phyloP scores from a whole-genome alignment of 2,113 vertebrate genomes.

The Cisticola juncidis region DNA sequence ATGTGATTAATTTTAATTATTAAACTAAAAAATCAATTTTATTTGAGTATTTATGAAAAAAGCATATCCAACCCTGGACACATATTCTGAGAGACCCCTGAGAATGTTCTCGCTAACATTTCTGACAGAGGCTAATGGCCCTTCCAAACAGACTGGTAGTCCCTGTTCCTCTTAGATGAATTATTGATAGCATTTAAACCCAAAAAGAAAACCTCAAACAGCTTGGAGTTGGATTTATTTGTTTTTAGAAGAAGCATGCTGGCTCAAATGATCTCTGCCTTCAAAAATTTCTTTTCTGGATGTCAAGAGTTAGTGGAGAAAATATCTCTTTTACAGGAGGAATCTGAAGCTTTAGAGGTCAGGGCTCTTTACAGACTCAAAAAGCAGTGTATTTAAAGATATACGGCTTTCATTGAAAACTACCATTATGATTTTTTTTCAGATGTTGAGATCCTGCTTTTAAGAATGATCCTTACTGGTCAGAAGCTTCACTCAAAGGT shows the following conservation, averaged over 20 bases:
- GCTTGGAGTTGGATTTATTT: not conserved
- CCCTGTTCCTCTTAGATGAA: rapidly evolving
- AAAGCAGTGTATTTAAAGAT: not conserved
- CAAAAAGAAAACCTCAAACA: not conserved
- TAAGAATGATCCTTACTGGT: not conserved
- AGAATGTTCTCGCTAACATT: not conserved
- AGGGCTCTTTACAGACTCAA: not conserved
- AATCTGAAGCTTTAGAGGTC: not conserved
- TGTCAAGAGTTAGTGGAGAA: not conserved
- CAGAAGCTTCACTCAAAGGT: not conserved
- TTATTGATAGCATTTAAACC: not conserved
- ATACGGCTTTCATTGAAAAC: not conserved
- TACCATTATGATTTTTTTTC: not conserved
- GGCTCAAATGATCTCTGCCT: not conserved
- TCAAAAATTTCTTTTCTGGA: not conserved
- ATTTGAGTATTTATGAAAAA: not conserved
- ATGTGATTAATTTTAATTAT: not conserved
- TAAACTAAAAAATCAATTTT: not conserved
- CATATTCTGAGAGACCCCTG: not conserved
- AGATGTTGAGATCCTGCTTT: not conserved
- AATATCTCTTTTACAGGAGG: not conserved
- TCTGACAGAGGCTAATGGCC: not conserved
- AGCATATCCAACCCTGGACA: not conserved
- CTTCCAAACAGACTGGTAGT: not conserved
- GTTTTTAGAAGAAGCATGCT: not conserved